Evolutionary conservation across 2,797 vertebrate genomes (phyloP).

Genomic region (Trichosurus vulpecula): DNA sequence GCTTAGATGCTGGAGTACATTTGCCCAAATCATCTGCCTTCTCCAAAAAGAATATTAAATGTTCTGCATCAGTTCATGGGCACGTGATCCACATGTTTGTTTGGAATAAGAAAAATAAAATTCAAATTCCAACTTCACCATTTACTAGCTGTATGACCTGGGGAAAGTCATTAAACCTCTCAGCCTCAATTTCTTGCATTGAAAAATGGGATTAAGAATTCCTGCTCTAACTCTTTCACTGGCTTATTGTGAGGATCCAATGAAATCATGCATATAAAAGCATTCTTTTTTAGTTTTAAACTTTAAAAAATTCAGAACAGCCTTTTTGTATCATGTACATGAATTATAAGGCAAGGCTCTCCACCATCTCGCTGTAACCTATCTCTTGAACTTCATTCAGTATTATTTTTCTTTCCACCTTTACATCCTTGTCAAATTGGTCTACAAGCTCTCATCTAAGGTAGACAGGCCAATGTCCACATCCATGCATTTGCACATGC

Average conservation of each 20-base stretch:
- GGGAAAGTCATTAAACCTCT: background rate
- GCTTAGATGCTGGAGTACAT: background rate
- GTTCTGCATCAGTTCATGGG: background rate
- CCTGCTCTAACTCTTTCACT: background rate
- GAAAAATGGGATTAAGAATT: background rate
- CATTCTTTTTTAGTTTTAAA: conserved; percentile 65
- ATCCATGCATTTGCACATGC: background rate
- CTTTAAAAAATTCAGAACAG: conserved; percentile 69
- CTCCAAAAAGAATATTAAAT: background rate
- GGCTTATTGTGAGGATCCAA: background rate
- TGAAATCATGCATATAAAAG: background rate
- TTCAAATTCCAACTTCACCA: background rate
- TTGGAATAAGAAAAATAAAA: background rate
- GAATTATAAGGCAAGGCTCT: no score
- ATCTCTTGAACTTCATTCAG: no score
- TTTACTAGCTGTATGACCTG: background rate
- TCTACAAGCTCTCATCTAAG: no score
- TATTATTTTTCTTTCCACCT: no score
- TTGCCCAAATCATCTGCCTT: background rate
- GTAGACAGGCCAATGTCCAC: background rate
- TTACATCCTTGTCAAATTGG: no score
- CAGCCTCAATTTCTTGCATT: background rate
- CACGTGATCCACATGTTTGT: background rate
- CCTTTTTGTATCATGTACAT: conserved; percentile 82
- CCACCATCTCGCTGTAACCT: no score